A percentile compares a stretch with the other conserved stretches of the same genome.
phyloP scores from a whole-genome alignment of 2,113 vertebrate species.

The Zootoca vivipara region DNA sequence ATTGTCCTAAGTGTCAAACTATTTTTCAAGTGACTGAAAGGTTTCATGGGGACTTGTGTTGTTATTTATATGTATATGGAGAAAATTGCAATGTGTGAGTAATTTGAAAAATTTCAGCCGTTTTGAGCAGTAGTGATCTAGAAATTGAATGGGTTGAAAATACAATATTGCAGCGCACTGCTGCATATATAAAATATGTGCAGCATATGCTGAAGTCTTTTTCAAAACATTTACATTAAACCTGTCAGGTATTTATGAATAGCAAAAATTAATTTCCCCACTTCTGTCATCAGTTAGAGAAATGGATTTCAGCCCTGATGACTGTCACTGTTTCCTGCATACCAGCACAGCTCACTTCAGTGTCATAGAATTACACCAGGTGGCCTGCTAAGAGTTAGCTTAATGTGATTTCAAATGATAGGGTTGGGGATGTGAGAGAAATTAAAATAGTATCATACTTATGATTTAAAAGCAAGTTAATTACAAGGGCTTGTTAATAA shows the following conservation, averaged over 20 bases:
- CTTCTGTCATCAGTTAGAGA: constrained; percentile 79
- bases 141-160: constrained; percentile 69
- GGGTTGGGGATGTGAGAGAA: constrained; percentile 83
- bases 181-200: constrained; percentile 77
- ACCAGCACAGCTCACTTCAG: constrained; percentile 79
- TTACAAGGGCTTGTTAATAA: constrained; percentile 87
- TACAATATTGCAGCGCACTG: constrained; percentile 65
- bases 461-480: constrained; percentile 89
- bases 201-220: constrained; percentile 79
- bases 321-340: constrained; percentile 78
- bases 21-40: constrained; percentile 63
- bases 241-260: constrained; percentile 85
- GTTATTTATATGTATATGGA: constrained; percentile 69
- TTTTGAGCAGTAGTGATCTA: constrained; percentile 66
- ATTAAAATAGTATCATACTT: constrained; percentile 90
- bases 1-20: constrained; percentile 63
- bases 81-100: constrained; percentile 72
- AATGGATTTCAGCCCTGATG: constrained; percentile 79
- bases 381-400: constrained; percentile 86
- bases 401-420: constrained; percentile 90
- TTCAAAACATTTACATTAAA: constrained; percentile 86
- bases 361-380: constrained; percentile 85
- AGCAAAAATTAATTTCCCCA: constrained; percentile 82
- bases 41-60: constrained; percentile 63
- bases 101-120: constrained; percentile 71